Evolutionary conservation across 1,140 invertebrate species (phyloP).

Genomic region (Euschistus heros): DNA sequence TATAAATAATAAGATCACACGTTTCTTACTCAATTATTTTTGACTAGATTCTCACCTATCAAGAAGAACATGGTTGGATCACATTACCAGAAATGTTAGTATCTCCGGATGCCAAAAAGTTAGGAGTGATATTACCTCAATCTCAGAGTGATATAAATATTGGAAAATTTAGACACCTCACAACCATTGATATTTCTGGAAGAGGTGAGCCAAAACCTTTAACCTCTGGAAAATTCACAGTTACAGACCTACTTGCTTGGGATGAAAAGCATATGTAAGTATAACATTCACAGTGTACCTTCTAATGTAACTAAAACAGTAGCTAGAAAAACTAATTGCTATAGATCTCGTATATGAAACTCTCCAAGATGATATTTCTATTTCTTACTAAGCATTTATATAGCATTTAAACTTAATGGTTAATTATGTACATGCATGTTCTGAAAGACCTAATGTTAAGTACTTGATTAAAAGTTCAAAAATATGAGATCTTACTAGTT

Average conservation of each 20-base stretch:
- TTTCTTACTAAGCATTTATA: too few species aligned
- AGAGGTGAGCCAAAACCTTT: slow-evolving; percentile 40
- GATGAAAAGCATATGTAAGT: slow-evolving; percentile 58
- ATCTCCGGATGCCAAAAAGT: slow-evolving; percentile 42
- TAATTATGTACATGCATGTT: too few species aligned
- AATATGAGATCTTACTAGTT: background rate
- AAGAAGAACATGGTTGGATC: slow-evolving; percentile 55
- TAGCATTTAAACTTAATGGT: too few species aligned
- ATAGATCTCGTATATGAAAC: too few species aligned
- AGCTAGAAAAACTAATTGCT: background rate
- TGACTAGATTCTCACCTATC: slow-evolving; percentile 34
- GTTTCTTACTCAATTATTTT: slow-evolving; percentile 19
- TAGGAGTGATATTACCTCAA: slow-evolving; percentile 52
- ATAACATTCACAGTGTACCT: background rate
- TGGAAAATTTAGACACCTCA: slow-evolving; percentile 57
- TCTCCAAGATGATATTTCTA: too few species aligned
- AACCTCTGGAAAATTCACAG: slow-evolving; percentile 62
- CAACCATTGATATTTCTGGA: slow-evolving; percentile 39
- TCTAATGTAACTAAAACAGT: background rate
- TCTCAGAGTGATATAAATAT: slow-evolving; percentile 38
- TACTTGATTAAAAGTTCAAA: too few species aligned
- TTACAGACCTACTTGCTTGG: slow-evolving; percentile 68
- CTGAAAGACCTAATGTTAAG: too few species aligned
- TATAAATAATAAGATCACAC: too few species aligned
- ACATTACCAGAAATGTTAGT: slow-evolving; percentile 50